Percentiles rank a stretch among this genome's conserved stretches.
Evolutionary conservation across 2,888 invertebrate species (phyloP).

Genomic region (Cheilosia grossa): DNA sequence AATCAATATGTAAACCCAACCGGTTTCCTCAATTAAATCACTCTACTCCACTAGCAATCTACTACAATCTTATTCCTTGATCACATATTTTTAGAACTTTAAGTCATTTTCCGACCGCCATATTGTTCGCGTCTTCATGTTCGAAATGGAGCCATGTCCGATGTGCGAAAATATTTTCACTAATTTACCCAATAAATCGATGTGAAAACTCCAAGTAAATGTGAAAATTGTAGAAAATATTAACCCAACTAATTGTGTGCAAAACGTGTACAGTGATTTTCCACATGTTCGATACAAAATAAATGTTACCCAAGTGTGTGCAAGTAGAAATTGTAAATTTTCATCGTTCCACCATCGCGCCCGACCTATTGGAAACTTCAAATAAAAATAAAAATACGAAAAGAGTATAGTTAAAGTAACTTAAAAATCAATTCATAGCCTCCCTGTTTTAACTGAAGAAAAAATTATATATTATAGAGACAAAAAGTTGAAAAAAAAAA

Average conservation of each 20-base stretch:
- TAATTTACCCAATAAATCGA: slow-evolving; percentile 77
- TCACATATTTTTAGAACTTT: slow-evolving; percentile 72
- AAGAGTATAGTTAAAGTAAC: not conserved
- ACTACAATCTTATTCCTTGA: slow-evolving; percentile 53
- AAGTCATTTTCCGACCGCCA: slow-evolving; percentile 76
- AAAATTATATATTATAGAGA: slow-evolving; percentile 22
- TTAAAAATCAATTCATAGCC: not conserved
- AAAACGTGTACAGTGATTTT: slow-evolving; percentile 21
- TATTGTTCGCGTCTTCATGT: slow-evolving; percentile 77
- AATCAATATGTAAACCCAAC: slow-evolving; percentile 36
- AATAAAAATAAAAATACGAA: slow-evolving; percentile 4
- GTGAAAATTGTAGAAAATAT: slow-evolving; percentile 71
- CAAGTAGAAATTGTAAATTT: slow-evolving; percentile 21
- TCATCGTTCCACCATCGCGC: slow-evolving; percentile 1
- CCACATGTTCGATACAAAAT: slow-evolving; percentile 13
- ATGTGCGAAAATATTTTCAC: slow-evolving; percentile 78
- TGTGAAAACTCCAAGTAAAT: slow-evolving; percentile 75
- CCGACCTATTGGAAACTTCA: slow-evolving; percentile 6
- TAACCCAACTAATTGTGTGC: slow-evolving; percentile 2
- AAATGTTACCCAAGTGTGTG: slow-evolving; percentile 17
- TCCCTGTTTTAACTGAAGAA: not conserved
- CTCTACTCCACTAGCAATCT: slow-evolving; percentile 33
- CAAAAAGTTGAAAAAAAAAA: slow-evolving; percentile 51
- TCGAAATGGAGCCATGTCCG: slow-evolving; percentile 77
- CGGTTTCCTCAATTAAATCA: not conserved